Base-by-base conservation (phyloP, 2,888 invertebrate species). In the Zonitis immaculata region DNA sequence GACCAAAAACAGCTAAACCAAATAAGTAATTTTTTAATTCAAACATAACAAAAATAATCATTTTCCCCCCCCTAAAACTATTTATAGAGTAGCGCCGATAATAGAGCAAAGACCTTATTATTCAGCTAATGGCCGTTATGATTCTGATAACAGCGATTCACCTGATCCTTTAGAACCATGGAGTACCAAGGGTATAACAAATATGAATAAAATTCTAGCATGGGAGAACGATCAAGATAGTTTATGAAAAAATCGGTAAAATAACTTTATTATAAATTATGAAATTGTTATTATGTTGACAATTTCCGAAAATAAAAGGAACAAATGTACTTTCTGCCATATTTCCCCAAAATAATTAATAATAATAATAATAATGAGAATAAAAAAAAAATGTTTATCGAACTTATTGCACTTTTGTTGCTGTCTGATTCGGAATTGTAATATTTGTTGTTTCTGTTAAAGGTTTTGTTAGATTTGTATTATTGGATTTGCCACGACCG, bases 151-250 rank as follows among this genome's bases (percentile, higher is more conserved):
- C 42, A 58, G 66, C 6, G 73, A 77, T 47, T 79, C 80, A 6
- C 79, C 81, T 3, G 85, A 87, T 76, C 85, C 85, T 5, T 73
- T 87, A 55, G 85, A 87, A 67, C 84, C 87, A 0, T 88, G 87
- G 87, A 87, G 87, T 73, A 87, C 84, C 39, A 81, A 83, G 60
- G 82, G 80, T 62, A 82, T 88, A 62, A 80, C 83, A 54, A 84
- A 83, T 72, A 87, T 88, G 78, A 87, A 87, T 73, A 81, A 83
- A 64, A 83, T 88, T 67, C 77, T 86, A 58, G 84, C 84, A 27
- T 83, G 83, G 83, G 81, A 82, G 68, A 76, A 79, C 60, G 77
- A 78, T 58, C 77, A 78, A 61, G 79, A 79, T 63, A 79, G 78
- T 67, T 74, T 77, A 65, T 79, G 73, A 76, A 45, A 44, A 47